Evolutionary conservation across 2,888 invertebrate genomes (phyloP).

Genomic region (Spisula subtruncata): DNA sequence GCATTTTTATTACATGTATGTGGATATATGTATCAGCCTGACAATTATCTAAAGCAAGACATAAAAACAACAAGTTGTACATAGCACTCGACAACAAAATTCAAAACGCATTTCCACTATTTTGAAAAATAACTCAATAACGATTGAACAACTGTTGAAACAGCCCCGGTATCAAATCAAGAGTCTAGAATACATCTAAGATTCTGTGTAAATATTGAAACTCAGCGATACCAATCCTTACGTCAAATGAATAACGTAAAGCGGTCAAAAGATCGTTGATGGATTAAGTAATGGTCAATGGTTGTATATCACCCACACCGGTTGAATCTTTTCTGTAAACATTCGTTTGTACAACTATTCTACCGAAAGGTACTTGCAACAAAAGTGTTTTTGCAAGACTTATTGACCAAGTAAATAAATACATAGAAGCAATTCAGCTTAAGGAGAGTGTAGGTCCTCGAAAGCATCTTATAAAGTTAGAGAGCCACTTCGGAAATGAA

Average conservation of each 20-base stretch:
- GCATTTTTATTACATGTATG: too few relatives aligned
- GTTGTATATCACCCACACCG: constrained; percentile 36
- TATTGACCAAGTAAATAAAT: constrained; percentile 42
- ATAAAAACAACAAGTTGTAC: too few relatives aligned
- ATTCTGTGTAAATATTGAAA: constrained; percentile 48
- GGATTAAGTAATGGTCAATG: constrained; percentile 41
- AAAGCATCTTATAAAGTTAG: constrained; percentile 30
- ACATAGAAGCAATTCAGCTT: constrained; percentile 31
- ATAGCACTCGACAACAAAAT: too few relatives aligned
- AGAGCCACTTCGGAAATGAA: constrained; percentile 19
- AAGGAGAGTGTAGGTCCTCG: neutral
- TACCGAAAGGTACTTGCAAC: constrained; percentile 31
- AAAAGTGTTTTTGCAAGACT: constrained; percentile 29
- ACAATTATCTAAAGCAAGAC: too few relatives aligned
- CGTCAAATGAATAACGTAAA: constrained; percentile 40
- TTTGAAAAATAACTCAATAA: neutral
- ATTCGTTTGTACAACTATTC: constrained; percentile 17
- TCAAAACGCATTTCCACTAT: neutral
- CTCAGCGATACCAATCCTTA: constrained; percentile 50
- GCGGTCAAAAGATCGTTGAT: constrained; percentile 39
- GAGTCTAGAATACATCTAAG: constrained; percentile 26
- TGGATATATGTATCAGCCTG: too few relatives aligned
- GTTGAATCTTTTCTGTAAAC: constrained; percentile 32
- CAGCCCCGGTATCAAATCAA: constrained; percentile 27
- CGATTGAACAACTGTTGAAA: neutral